These are phyloP conservation scores for Heliconius erato DNA, from an alignment of 2,888 invertebrate species.

Conservation along the genomic window DNA sequence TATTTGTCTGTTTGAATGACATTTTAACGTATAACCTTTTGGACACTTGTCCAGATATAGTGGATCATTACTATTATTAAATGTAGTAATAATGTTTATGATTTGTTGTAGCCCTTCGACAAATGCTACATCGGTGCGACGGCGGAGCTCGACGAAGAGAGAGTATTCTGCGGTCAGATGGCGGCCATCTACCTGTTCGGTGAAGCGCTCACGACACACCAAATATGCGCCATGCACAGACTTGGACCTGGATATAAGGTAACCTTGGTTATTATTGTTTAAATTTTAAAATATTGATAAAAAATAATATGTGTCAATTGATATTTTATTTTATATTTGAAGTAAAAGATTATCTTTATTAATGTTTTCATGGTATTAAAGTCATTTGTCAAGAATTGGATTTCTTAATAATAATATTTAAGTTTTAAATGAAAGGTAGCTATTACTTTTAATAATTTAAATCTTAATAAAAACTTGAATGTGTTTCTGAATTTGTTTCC, in stretches of 20 bases:
- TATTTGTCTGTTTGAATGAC: neutral
- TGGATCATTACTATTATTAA: neutral
- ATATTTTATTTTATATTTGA: neutral
- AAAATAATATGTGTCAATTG: neutral
- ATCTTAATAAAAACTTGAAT: neutral
- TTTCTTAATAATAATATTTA: too few species aligned
- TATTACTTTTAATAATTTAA: neutral
- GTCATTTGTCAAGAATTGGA: too few species aligned
- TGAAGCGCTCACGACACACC: slow-evolving; percentile 98
- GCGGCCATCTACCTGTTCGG: slow-evolving; percentile 99
- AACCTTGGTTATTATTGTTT: slow-evolving; percentile 49
- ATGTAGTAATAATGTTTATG: neutral
- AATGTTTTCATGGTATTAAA: too few species aligned
- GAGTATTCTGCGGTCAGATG: slow-evolving; percentile 99
- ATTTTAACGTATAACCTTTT: neutral
- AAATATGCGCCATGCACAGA: slow-evolving; percentile 99
- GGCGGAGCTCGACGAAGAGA: slow-evolving; percentile 97
- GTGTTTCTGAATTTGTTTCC: slow-evolving; percentile 46
- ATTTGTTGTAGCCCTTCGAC: slow-evolving; percentile 94
- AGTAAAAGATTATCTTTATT: neutral
- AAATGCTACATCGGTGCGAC: slow-evolving; percentile 99
- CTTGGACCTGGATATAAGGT: slow-evolving; percentile 99
- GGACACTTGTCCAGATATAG: neutral
- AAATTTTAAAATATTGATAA: neutral
- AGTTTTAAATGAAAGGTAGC: neutral